phyloP scores from a whole-genome alignment of 2,113 vertebrate genomes.

The Lophotis ruficrista region DNA sequence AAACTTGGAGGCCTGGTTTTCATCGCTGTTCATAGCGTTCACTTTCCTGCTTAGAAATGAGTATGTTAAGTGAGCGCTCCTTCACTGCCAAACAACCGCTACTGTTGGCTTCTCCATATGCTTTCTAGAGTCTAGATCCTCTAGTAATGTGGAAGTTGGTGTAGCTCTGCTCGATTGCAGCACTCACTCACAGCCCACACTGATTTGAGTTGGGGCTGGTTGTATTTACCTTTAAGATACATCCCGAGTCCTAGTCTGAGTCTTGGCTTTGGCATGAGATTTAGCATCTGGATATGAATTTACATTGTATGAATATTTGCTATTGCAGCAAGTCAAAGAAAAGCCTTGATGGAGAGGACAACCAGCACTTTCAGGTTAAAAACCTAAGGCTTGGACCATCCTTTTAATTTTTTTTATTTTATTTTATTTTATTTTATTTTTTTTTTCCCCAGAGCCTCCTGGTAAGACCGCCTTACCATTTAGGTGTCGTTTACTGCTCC shows the following conservation, averaged over 20 bases:
- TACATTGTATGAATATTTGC: background rate
- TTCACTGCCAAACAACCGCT: background rate
- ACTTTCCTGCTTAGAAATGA: background rate
- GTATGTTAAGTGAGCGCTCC: background rate
- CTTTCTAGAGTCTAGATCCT: background rate
- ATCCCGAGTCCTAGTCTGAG: background rate
- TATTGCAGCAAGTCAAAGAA: background rate
- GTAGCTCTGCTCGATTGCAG: background rate
- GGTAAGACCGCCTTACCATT: background rate
- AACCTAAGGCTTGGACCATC: background rate
- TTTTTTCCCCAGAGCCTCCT: background rate
- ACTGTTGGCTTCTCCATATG: background rate
- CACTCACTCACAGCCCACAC: background rate
- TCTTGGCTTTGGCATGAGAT: background rate
- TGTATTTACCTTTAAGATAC: background rate
- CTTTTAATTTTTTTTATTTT: too few relatives aligned
- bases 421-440: too few relatives aligned
- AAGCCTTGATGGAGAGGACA: background rate
- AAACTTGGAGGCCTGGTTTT: background rate
- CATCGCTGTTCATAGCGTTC: background rate
- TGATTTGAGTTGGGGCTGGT: background rate
- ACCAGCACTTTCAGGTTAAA: background rate
- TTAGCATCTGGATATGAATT: conserved; percentile 6
- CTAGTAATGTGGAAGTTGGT: background rate
- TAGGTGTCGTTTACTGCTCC: conserved; percentile 8